Conservation (phyloP, 2,113 vertebrate species). For the Centrocercus urophasianus region DNA sequence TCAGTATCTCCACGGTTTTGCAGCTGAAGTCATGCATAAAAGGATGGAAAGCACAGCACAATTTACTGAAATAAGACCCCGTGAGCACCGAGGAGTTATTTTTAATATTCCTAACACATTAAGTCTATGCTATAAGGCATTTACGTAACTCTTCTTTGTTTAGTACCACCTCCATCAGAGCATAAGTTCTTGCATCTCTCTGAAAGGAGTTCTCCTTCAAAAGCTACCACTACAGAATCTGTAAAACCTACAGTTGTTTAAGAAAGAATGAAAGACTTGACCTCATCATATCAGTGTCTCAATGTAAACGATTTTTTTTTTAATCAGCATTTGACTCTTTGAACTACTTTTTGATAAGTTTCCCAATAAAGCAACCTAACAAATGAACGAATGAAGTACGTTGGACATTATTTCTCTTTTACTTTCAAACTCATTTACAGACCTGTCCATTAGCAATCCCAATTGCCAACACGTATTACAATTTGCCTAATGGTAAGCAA, state of each 20-base stretch:
- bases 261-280: neutral
- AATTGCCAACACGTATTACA: neutral
- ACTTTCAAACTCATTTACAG: neutral
- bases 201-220: slow-evolving; percentile 8
- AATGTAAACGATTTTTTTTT: neutral
- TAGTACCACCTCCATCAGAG: slow-evolving; percentile 37
- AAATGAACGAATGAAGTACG: neutral
- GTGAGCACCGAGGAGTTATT: slow-evolving; percentile 6
- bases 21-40: slow-evolving; percentile 34
- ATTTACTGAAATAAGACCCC: slow-evolving; percentile 17
- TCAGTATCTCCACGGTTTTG: slow-evolving; percentile 4
- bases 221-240: neutral
- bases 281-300: neutral
- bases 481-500: neutral
- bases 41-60: neutral
- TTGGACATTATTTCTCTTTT: neutral
- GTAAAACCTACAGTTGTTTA: neutral
- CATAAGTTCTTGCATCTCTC: neutral
- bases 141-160: slow-evolving; percentile 50
- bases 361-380: neutral
- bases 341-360: neutral
- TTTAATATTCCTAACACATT: slow-evolving; percentile 33
- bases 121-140: neutral
- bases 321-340: neutral
- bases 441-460: neutral